Evolutionary conservation across 2,113 vertebrate species (phyloP).

Genomic region (Mus spicilegus): DNA sequence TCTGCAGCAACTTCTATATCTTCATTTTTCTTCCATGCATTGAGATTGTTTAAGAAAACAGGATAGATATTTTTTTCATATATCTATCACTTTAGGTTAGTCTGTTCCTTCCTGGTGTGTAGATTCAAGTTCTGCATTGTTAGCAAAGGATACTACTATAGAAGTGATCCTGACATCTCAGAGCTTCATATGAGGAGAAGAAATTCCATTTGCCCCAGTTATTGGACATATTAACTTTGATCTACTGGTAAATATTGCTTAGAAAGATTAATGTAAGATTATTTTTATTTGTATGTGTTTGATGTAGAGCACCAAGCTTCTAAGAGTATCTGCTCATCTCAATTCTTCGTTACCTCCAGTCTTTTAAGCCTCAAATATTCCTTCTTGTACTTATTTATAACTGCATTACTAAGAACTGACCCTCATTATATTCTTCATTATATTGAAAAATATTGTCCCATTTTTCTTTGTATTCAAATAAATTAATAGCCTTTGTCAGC

Average conservation of each 20-base stretch:
- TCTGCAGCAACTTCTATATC: not conserved
- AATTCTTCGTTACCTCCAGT: not conserved
- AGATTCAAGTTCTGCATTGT: not conserved
- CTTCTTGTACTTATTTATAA: not conserved
- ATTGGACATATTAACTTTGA: not conserved
- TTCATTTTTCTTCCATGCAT: slow-evolving; percentile 12
- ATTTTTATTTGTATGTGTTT: slow-evolving; percentile 14
- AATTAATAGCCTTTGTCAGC: not conserved
- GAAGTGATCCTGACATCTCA: not conserved
- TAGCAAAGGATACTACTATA: not conserved
- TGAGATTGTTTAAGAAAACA: slow-evolving; percentile 2
- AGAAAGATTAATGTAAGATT: not conserved
- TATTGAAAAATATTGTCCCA: not conserved
- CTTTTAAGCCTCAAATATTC: not conserved
- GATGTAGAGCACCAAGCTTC: not conserved
- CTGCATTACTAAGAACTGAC: not conserved
- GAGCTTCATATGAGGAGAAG: not conserved
- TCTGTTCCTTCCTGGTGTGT: not conserved
- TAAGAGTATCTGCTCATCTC: not conserved
- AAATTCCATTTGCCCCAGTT: not conserved
- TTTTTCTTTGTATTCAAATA: not conserved
- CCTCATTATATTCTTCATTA: not conserved
- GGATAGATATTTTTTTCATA: not conserved
- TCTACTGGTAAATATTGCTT: not conserved
- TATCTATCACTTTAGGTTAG: not conserved